phyloP scores from a whole-genome alignment of 2,888 invertebrate genomes.

The Acanthoscelides obtectus region DNA sequence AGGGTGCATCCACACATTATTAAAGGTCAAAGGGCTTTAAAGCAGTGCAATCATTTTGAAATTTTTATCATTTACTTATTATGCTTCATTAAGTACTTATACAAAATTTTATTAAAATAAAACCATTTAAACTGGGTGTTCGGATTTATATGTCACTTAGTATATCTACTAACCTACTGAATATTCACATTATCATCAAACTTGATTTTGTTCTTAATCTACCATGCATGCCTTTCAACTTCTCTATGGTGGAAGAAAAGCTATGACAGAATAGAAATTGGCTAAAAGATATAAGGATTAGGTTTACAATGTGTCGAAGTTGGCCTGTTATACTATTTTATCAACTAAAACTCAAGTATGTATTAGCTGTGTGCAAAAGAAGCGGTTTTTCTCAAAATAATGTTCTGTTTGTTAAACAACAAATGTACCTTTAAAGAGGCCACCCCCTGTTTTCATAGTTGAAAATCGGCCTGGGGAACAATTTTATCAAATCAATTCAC shows the following conservation, averaged over 20 bases:
- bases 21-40: no score
- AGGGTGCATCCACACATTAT: no score
- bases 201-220: no score
- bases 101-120: no score
- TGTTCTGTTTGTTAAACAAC: constrained; percentile 16
- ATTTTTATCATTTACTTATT: no score
- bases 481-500: neutral
- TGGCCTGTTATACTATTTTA: constrained; percentile 33
- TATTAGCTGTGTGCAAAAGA: constrained; percentile 9
- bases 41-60: no score
- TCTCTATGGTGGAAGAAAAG: neutral
- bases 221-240: neutral
- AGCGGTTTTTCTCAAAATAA: constrained; percentile 6
- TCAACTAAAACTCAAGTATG: constrained; percentile 5
- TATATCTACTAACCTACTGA: no score
- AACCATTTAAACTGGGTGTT: no score
- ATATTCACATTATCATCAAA: no score
- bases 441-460: constrained; percentile 42
- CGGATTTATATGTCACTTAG: neutral
- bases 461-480: constrained; percentile 42
- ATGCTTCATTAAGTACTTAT: no score
- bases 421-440: constrained; percentile 44
- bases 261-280: neutral
- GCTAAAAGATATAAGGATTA: neutral
- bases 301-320: neutral